These are phyloP conservation scores for Excalfactoria chinensis DNA, from an alignment of 2,113 vertebrate genomes.

Conservation along the genomic window DNA sequence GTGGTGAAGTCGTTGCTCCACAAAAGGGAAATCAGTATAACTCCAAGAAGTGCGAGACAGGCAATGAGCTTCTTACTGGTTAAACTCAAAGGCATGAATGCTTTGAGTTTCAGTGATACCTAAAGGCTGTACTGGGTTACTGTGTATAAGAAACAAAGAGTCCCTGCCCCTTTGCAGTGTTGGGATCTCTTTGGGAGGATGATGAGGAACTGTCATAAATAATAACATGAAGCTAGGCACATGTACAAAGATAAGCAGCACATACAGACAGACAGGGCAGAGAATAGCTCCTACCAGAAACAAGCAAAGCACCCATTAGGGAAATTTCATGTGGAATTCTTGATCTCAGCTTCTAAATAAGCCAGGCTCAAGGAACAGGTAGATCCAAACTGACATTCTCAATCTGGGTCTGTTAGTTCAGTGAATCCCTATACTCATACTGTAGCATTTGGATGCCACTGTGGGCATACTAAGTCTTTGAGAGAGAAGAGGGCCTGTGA, in stretches of 20 bases:
- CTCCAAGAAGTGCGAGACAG: neutral
- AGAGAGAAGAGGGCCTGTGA: neutral
- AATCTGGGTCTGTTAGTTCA: neutral
- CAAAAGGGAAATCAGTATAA: slow-evolving; percentile 27
- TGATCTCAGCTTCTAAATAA: neutral
- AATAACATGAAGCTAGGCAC: neutral
- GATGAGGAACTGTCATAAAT: neutral
- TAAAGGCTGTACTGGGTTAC: neutral
- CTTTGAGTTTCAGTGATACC: neutral
- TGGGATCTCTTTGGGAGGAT: neutral
- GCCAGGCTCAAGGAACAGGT: neutral
- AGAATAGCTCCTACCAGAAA: neutral
- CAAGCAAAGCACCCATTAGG: neutral
- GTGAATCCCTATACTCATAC: neutral
- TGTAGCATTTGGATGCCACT: neutral
- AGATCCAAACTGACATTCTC: neutral
- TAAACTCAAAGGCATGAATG: neutral
- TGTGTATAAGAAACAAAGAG: neutral
- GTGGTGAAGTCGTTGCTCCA: neutral
- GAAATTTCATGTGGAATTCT: neutral
- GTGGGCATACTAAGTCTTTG: neutral
- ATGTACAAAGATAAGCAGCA: neutral
- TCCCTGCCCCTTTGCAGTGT: neutral
- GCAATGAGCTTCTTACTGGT: neutral
- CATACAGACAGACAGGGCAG: neutral